phyloP scores from a whole-genome alignment of 2,113 vertebrate species.

The Takifugu bimaculatus region DNA sequence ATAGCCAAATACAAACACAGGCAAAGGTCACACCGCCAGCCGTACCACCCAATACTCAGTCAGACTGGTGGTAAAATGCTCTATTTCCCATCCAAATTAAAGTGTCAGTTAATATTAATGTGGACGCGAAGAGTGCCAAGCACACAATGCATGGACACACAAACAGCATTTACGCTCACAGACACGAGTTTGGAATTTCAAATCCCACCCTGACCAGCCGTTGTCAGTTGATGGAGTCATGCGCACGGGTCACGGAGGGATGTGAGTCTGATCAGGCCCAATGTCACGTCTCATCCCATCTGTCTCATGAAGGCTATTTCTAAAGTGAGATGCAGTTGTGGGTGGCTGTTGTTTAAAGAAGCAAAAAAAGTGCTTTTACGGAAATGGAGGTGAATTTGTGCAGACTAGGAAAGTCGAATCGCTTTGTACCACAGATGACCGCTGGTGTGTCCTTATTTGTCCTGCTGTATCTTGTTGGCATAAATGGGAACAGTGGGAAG shows the following conservation, averaged over 20 bases:
- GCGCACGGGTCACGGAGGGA: slow-evolving; percentile 36
- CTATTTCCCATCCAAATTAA: slow-evolving; percentile 75
- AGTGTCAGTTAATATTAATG: slow-evolving; percentile 75
- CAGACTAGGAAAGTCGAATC: slow-evolving; percentile 2
- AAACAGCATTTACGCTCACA: slow-evolving; percentile 29
- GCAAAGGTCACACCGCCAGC: slow-evolving; percentile 59
- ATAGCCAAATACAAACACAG: slow-evolving; percentile 42
- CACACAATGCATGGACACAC: slow-evolving; percentile 22
- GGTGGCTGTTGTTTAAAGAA: slow-evolving; percentile 8
- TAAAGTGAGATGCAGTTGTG: slow-evolving; percentile 34
- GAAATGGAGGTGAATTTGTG: slow-evolving; percentile 2
- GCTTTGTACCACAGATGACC: not conserved
- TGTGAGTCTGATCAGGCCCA: slow-evolving; percentile 16
- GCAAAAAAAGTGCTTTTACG: not conserved
- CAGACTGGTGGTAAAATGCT: slow-evolving; percentile 68
- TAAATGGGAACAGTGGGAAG: slow-evolving; percentile 40
- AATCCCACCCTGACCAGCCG: slow-evolving; percentile 52
- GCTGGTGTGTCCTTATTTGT: slow-evolving; percentile 38
- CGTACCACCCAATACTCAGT: slow-evolving; percentile 35
- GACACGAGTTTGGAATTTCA: slow-evolving; percentile 51
- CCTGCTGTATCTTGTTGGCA: slow-evolving; percentile 41
- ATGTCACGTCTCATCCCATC: slow-evolving; percentile 44
- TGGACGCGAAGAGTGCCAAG: slow-evolving; percentile 65
- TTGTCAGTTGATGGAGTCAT: slow-evolving; percentile 36
- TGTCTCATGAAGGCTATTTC: slow-evolving; percentile 60